Evolutionary conservation across 2,797 vertebrate species (phyloP).

Genomic region (Petrocephalus sullivani): DNA sequence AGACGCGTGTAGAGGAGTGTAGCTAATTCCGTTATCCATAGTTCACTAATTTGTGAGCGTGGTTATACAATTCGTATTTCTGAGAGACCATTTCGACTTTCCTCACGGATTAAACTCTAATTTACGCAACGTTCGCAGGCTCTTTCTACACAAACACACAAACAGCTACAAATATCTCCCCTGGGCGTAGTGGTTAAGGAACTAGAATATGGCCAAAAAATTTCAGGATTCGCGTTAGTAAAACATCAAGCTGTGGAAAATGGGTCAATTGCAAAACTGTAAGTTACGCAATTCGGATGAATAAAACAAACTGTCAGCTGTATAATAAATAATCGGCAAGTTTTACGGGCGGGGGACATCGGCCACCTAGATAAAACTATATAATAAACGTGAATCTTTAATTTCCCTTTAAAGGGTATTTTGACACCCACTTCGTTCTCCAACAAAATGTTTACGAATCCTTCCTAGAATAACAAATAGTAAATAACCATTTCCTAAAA

Average conservation of each 20-base stretch:
- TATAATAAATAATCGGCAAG: neutral
- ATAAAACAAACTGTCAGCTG: constrained; percentile 4
- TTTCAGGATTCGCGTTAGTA: neutral
- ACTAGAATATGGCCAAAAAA: neutral
- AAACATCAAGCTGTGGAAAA: neutral
- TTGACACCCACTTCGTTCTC: neutral
- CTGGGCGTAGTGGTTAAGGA: constrained; percentile 6
- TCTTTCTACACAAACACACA: neutral
- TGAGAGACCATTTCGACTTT: neutral
- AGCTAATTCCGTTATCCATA: neutral
- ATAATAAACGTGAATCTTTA: neutral
- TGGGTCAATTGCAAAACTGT: constrained; percentile 1
- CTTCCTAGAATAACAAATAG: neutral
- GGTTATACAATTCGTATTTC: neutral
- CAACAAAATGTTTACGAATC: neutral
- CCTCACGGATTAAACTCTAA: neutral
- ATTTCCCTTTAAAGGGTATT: neutral
- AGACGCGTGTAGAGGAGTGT: neutral
- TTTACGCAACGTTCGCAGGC: neutral
- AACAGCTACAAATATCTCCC: constrained; percentile 8
- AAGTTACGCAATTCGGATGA: neutral
- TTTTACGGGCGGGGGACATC: neutral
- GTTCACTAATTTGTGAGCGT: neutral
- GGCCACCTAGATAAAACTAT: neutral
- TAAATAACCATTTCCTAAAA: neutral